These are phyloP conservation scores for Cataglyphis hispanica DNA, from an alignment of 1,140 invertebrate genomes.

Conservation along the genomic window DNA sequence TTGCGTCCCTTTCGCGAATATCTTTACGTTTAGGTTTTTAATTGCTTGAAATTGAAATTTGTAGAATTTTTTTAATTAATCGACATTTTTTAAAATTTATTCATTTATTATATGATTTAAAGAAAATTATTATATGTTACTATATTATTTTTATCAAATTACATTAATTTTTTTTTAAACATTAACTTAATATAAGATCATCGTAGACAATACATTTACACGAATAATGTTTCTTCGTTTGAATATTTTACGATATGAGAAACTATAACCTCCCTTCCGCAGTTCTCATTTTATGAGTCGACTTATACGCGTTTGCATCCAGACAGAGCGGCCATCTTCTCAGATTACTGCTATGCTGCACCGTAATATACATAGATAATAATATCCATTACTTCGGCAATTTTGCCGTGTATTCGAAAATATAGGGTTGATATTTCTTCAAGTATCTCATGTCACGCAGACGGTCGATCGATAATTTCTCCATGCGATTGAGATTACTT, in stretches of 20 bases:
- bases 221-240: neutral
- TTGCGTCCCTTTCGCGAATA: too few relatives aligned
- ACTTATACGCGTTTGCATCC: conserved; percentile 28
- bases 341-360: conserved; percentile 40
- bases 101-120: neutral
- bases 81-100: neutral
- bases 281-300: conserved; percentile 2
- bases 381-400: conserved; percentile 58
- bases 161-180: neutral
- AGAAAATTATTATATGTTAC: neutral
- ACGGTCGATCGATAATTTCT: conserved; percentile 32
- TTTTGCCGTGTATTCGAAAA: conserved; percentile 36
- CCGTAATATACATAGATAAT: conserved; percentile 55
- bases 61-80: neutral
- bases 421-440: conserved; percentile 47
- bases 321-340: conserved; percentile 5
- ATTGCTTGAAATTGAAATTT: neutral
- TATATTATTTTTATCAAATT: neutral
- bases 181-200: neutral
- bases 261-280: neutral
- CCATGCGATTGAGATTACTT: neutral
- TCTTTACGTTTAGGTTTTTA: too few relatives aligned
- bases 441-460: conserved; percentile 34
- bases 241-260: conserved; percentile 22
- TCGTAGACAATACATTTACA: neutral